Base-by-base conservation (phyloP, 1,140 invertebrate genomes). In the Lepidurus arcticus region DNA sequence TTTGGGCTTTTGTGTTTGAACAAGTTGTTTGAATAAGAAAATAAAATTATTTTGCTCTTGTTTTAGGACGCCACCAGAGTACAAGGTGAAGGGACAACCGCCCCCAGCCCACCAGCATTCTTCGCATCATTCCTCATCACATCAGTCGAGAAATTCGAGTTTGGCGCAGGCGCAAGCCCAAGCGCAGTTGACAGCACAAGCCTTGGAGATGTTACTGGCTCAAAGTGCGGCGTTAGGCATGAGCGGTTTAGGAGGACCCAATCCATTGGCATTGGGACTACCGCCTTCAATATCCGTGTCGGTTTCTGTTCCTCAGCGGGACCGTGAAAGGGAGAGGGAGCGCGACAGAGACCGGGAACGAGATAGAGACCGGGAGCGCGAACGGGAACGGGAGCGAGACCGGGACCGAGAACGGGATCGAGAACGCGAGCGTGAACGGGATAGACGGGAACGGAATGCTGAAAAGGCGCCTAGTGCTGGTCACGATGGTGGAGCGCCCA, bases 221-320 rank as follows among this genome's bases (percentile, higher is more conserved):
- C 53, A 65, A 65, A 65, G 53, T 65, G 43, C 78, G 53, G 73
- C 74, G 53, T 73, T 74, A 42, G 34, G 78, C 73, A 9, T 73
- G 73, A 13, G 78, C 73, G 43, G 76, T 45, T 53, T 65, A 76
- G 42, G 76, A 47, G 44, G 42, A 42, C 73, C 78, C 26, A 78
- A 74, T 75, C 75, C 80, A 9, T 81, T 81, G n/a, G 81, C 78
- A 10, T 43, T 79, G 44, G 80, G 80, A n/a, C 42, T 79, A 8
- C 80, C 80, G 16, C 78, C 80, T 26, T 80, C 79, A 10, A 80
- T 80, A 24, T 80, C 79, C 21, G 79, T 80, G 6, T 80, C 79
- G 9, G 79, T 80, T 65, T 65, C 53, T 65, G 53, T 65, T 21
- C 53, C 53, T 21, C 53, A 65, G 13, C 53, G 53, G 0, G 53